A percentile compares a stretch with the other conserved stretches of the same genome.
These are phyloP conservation scores for Calameuta filiformis DNA, from an alignment of 2,888 invertebrate species.

Conservation along the genomic window DNA sequence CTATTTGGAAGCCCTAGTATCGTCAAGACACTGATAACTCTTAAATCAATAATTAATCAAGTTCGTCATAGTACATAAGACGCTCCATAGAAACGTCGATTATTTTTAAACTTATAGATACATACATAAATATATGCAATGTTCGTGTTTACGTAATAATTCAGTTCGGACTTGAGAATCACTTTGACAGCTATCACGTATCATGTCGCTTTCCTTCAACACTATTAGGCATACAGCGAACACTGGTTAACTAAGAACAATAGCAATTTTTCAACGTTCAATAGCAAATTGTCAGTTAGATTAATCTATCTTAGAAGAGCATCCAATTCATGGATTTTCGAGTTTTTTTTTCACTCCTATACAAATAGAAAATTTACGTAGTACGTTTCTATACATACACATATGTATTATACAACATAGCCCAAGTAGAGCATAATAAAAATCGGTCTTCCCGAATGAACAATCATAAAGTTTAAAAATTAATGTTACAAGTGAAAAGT, in stretches of 20 bases:
- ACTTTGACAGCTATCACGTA: not conserved
- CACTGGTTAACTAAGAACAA: not conserved
- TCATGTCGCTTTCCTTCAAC: not conserved
- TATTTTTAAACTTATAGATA: not conserved
- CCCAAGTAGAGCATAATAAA: no score
- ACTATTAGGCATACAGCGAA: no score
- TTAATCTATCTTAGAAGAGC: no score
- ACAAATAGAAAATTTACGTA: no score
- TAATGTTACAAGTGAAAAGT: not conserved
- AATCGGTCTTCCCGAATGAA: no score
- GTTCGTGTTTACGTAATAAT: not conserved
- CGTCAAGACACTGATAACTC: not conserved
- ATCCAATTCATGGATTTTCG: no score
- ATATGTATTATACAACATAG: no score
- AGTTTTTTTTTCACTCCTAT: no score
- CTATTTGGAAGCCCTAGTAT: not conserved
- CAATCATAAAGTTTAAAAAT: no score
- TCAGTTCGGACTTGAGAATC: not conserved
- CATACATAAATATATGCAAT: not conserved
- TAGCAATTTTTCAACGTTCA: not conserved
- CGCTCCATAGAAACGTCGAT: not conserved
- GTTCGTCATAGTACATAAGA: not conserved
- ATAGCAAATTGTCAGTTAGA: no score
- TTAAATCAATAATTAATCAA: conserved; percentile 1
- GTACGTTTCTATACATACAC: no score